A percentile compares a stretch with the other conserved stretches of the same genome.
These are phyloP conservation scores for Melitaea athalia DNA, from an alignment of 2,888 invertebrate genomes.

Conservation along the genomic window DNA sequence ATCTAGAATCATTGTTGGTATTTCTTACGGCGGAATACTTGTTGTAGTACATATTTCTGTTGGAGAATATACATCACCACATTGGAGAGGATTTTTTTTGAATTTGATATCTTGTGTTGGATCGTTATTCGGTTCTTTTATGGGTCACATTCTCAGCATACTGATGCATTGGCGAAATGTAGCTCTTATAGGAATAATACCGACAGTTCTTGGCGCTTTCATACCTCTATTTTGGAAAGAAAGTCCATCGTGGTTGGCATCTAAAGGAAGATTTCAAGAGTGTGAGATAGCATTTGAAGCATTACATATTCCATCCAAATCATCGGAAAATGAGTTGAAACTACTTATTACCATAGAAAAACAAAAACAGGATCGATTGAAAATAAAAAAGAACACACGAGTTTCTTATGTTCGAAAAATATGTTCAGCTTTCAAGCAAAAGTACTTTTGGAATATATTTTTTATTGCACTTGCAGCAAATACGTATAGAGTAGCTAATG, in stretches of 20 bases:
- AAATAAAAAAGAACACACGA: not conserved
- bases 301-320: conserved; percentile 38
- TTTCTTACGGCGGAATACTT: conserved; percentile 43
- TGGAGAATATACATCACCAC: conserved; percentile 43
- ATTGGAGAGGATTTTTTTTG: conserved; percentile 40
- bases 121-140: conserved; percentile 34
- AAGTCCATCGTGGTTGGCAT: conserved; percentile 48
- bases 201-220: conserved; percentile 36
- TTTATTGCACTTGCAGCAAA: conserved; percentile 32
- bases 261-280: conserved; percentile 45
- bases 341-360: conserved; percentile 35
- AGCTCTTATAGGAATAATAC: conserved; percentile 41
- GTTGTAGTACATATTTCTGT: conserved; percentile 38
- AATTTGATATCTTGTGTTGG: conserved; percentile 37
- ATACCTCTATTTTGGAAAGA: conserved; percentile 46
- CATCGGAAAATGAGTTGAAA: conserved; percentile 31
- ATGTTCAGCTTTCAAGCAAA: conserved; percentile 30
- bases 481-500: conserved; percentile 35
- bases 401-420: conserved; percentile 13
- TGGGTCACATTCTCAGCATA: conserved; percentile 42
- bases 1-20: conserved; percentile 40
- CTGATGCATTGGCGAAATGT: conserved; percentile 43
- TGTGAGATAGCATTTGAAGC: conserved; percentile 40
- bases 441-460: conserved; percentile 40
- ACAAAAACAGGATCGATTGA: conserved; percentile 13